Base-by-base conservation (phyloP, 2,113 vertebrate genomes). In the Cyanoderma ruficeps region DNA sequence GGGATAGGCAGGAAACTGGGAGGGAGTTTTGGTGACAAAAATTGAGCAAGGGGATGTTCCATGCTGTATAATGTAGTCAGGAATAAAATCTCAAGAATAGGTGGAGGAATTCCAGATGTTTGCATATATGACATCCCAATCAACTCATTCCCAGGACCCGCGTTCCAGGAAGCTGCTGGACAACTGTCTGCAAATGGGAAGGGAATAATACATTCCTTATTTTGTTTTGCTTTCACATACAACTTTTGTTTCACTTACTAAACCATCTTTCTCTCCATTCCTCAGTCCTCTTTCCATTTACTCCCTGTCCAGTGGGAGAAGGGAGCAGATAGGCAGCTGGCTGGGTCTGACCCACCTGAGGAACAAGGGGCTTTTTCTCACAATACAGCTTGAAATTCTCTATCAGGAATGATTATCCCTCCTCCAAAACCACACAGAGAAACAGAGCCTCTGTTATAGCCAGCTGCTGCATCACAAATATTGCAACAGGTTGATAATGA, bases 251-350 rank as follows among this genome's bases (percentile, higher is more conserved):
- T 79, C 41, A 52, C 35, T 67, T 60, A 46, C 3, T 41, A 75
- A 52, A 60, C 8, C 1, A 2, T 4, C n/a, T 42, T n/a, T 28
- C 39, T 42, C 25, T 75, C 2, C 1, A 28, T 24, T 19, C 24
- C 41, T 71, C 31, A 30, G 10, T 16, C 14, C 44, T 61, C 19
- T 33, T 89, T 83, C 7, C 31, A 23, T 78, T 84, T 52, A 27
- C 39, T 53, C 22, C 31, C 13, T 57, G 1, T n/a, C 25, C 21
- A 59, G 15, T 24, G 12, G 25, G 7, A 79, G 2, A 82, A 16
- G 7, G 25, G 19, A 74, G 5, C 12, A 64, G 56, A 64, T 5
- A 30, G 68, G 42, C 24, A 79, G 24, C 33, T 75, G 61, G 11
- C 15, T 61, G 20, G 10, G n/a, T 30, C 35, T 15, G 70, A 84